These are phyloP conservation scores for Eulemur rufifrons DNA, from an alignment of 2,113 vertebrate species.

Conservation along the genomic window DNA sequence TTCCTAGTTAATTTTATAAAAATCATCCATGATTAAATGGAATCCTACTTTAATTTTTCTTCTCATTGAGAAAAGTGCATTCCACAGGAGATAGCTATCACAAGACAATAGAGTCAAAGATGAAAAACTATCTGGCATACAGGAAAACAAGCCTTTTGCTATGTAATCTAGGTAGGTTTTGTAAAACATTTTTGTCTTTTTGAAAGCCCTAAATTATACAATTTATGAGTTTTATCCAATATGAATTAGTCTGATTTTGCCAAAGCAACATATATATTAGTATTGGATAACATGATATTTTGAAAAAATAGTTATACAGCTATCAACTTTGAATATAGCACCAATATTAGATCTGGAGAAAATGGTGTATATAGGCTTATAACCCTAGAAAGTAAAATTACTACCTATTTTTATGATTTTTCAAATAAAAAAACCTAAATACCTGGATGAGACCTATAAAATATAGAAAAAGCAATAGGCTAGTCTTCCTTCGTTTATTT, in stretches of 20 bases:
- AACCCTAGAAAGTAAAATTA: constrained; percentile 24
- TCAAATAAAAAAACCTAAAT: constrained; percentile 11
- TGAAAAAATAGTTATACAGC: constrained; percentile 28
- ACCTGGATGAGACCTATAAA: constrained; percentile 6
- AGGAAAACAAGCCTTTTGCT: background rate
- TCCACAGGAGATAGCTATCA: background rate
- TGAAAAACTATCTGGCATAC: background rate
- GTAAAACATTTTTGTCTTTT: constrained; percentile 67
- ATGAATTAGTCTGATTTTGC: constrained; percentile 74
- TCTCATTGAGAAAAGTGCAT: constrained; percentile 20
- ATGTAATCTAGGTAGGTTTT: background rate
- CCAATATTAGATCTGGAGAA: constrained; percentile 32
- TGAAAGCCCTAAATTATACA: constrained; percentile 58
- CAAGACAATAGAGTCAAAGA: background rate
- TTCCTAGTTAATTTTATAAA: background rate
- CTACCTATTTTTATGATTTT: constrained; percentile 29
- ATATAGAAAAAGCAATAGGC: background rate
- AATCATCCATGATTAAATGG: background rate
- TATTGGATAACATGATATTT: constrained; percentile 58
- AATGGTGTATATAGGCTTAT: background rate
- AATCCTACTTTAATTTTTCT: constrained; percentile 2
- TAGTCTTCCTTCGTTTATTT: background rate
- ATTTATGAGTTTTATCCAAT: constrained; percentile 70
- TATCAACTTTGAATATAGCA: constrained; percentile 40
- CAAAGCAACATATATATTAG: constrained; percentile 68